These are phyloP conservation scores for Phragmatobia fuliginosa DNA, from an alignment of 2,888 invertebrate genomes.

Conservation along the genomic window DNA sequence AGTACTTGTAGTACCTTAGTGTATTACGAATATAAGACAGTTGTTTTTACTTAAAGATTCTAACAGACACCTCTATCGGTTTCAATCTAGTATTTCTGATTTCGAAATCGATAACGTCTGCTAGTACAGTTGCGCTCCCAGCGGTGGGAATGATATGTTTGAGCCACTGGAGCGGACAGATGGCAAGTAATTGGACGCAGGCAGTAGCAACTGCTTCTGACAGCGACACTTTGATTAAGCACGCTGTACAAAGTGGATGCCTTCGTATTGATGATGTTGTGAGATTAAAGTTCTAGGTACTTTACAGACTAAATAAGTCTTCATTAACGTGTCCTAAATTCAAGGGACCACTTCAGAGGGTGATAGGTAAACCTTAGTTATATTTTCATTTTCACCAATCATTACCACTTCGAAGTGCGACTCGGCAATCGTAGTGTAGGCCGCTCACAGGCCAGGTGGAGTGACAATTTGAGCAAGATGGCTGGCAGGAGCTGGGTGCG, in stretches of 20 bases:
- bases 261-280: background rate
- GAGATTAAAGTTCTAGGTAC: background rate
- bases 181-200: conserved; percentile 41
- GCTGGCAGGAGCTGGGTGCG: too few relatives aligned
- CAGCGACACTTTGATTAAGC: conserved; percentile 8
- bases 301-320: background rate
- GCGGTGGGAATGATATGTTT: conserved; percentile 32
- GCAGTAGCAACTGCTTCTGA: conserved; percentile 28
- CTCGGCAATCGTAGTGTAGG: too few relatives aligned
- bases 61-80: background rate
- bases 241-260: background rate
- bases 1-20: too few relatives aligned
- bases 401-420: too few relatives aligned
- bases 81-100: conserved; percentile 9
- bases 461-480: too few relatives aligned
- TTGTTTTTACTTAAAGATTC: too few relatives aligned
- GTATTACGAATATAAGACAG: too few relatives aligned
- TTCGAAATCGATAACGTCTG: conserved; percentile 34
- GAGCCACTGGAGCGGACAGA: conserved; percentile 29
- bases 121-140: conserved; percentile 27
- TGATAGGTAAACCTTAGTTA: too few relatives aligned
- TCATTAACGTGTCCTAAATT: too few relatives aligned
- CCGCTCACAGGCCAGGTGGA: too few relatives aligned
- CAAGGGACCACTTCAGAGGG: too few relatives aligned
- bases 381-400: too few relatives aligned